Conservation (phyloP, 2,113 vertebrate species). For the Xenopus laevis region DNA sequence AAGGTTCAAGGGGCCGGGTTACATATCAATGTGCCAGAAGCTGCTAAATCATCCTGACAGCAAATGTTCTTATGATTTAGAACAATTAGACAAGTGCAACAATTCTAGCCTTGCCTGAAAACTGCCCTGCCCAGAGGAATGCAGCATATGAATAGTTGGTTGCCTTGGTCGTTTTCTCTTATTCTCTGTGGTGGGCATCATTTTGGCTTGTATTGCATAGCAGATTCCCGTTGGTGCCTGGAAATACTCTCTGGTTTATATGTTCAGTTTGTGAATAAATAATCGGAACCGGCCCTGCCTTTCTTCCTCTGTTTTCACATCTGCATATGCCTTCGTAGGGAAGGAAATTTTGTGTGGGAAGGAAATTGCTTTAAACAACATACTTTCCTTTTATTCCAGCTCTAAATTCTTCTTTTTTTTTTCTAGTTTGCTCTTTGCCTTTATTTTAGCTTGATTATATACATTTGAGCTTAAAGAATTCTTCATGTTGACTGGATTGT, state of each 20-base stretch:
- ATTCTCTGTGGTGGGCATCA: no score
- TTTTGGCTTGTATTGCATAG: no score
- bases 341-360: constrained; percentile 13
- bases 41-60: no score
- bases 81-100: no score
- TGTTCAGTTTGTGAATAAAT: constrained; percentile 24
- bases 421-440: constrained; percentile 24
- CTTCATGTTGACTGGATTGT: constrained; percentile 19
- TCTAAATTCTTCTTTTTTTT: not conserved
- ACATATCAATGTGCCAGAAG: no score
- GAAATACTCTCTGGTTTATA: constrained; percentile 5
- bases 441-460: constrained; percentile 34
- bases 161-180: no score
- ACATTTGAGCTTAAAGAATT: constrained; percentile 32
- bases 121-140: no score
- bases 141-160: no score
- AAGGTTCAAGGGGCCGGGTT: no score
- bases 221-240: not conserved
- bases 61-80: no score
- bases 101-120: no score
- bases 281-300: not conserved
- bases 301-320: constrained; percentile 15
- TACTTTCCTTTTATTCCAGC: constrained; percentile 29
- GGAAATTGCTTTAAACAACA: constrained; percentile 23
- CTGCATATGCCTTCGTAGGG: constrained; percentile 8